Evolutionary conservation across 2,113 vertebrate genomes (phyloP), one percentile per base, ranked within the genome.

Genomic region (Xenopus tropicalis): DNA sequence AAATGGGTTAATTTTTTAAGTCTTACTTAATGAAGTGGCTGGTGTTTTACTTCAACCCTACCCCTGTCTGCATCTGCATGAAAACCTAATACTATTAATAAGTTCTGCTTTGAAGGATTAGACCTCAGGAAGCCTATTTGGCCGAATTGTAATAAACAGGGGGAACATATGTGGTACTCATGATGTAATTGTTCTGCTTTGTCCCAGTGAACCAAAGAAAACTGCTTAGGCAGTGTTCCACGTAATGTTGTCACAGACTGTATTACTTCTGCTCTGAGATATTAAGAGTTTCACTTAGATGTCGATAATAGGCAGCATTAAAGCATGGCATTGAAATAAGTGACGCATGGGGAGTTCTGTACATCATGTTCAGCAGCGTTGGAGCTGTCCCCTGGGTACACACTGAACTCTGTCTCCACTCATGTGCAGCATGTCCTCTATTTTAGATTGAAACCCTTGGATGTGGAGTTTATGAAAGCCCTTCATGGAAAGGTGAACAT

Each of bases 401-500:
- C 19, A 54, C 52, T n/a, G 19, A 17, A 54, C 8, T 52, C 4
- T 54, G 52, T n/a, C 12, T 43, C 42, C 59, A 3, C 37, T 67
- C 9, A 74, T 14, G 16, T 23, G 11, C 14, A 54, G 16, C 3
- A 17, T 72, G 21, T 64, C 9, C 14, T 21, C 21, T 24, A 8
- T 81, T 79, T 4, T 70, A 94, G 93, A 58, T 71, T 95, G 48
- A 96, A 96, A 70, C 94, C 95, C 20, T 82, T 95, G 82, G 93
- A 96, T 82, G 91, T 94, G 61, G 93, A 96, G 78, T 95, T 97
- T 66, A 96, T 95, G 93, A 94, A 94, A 80, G 94, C 95, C 46
- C 93, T 95, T 77, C 93, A 94, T 84, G 93, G 92, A 71, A 97
- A 96, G 88, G 94, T 95, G 78, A 96, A 95, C 85, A 95, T 95